Evolutionary conservation across 1,140 invertebrate genomes (phyloP).

Genomic region (Vanessa atalanta): DNA sequence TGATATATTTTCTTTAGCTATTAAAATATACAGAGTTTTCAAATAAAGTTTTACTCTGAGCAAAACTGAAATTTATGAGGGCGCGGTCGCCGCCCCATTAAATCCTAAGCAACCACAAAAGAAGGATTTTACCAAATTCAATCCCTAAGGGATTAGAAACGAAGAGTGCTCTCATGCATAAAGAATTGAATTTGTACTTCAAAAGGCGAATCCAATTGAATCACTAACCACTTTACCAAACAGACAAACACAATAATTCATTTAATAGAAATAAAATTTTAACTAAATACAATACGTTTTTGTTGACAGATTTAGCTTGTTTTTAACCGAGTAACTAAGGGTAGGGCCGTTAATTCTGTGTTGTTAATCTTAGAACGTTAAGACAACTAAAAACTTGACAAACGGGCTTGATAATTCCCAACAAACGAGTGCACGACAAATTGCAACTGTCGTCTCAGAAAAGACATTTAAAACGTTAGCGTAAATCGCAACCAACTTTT

Average conservation of each 20-base stretch:
- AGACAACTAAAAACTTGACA: constrained; percentile 33
- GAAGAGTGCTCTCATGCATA: constrained; percentile 30
- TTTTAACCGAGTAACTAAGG: neutral
- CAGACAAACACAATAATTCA: neutral
- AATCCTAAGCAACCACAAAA: constrained; percentile 24
- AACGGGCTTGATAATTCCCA: constrained; percentile 38
- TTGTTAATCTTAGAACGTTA: constrained; percentile 10
- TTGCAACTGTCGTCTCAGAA: constrained; percentile 37
- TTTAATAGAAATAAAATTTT: neutral
- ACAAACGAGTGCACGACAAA: constrained; percentile 39
- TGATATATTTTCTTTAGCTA: neutral
- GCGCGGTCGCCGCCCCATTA: constrained; percentile 8
- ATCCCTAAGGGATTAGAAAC: constrained; percentile 26
- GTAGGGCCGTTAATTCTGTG: constrained; percentile 18
- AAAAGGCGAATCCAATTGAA: constrained; percentile 19
- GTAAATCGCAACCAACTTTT: constrained; percentile 24
- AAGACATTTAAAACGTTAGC: constrained; percentile 33
- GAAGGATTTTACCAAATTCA: constrained; percentile 24
- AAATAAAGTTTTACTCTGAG: neutral
- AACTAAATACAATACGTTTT: neutral
- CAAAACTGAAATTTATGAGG: neutral
- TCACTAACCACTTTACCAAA: constrained; percentile 15
- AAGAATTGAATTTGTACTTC: constrained; percentile 35
- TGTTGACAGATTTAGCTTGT: neutral
- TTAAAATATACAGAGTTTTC: neutral